Percentiles rank a stretch among this genome's conserved stretches.
Conservation (phyloP, 92 coral and sea anemone species). For the Plumapathes pennacea region DNA sequence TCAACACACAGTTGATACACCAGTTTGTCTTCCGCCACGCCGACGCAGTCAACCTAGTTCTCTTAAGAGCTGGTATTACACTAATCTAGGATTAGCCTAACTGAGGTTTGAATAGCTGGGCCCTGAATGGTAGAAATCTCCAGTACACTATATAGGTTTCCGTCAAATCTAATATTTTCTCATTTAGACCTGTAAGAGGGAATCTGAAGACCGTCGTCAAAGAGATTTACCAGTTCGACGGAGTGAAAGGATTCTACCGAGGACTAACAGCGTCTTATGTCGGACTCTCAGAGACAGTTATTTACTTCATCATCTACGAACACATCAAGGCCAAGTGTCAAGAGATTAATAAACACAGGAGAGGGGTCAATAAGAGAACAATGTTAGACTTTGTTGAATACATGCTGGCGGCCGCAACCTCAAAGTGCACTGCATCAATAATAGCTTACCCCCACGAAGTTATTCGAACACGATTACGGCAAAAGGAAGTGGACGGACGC, state of each 20-base stretch:
- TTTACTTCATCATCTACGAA: conserved; percentile 92
- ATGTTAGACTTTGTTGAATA: conserved; percentile 79
- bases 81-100: background rate
- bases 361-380: conserved; percentile 60
- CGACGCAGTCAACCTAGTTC: background rate
- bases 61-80: background rate
- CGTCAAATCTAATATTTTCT: no score
- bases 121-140: background rate
- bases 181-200: conserved; percentile 37
- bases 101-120: background rate
- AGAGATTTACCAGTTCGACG: conserved; percentile 69
- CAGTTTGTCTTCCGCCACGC: no score
- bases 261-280: conserved; percentile 96
- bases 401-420: conserved; percentile 96
- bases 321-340: conserved; percentile 70
- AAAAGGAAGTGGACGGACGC: conserved; percentile 79
- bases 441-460: conserved; percentile 97
- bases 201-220: conserved; percentile 28
- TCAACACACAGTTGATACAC: no score
- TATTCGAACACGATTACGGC: conserved; percentile 92
- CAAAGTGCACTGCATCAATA: conserved; percentile 89
- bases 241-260: conserved; percentile 86
- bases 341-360: conserved; percentile 39
- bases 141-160: no score
- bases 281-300: conserved; percentile 94